Conservation (phyloP, 1,140 invertebrate species). For the Trachelipus rathkii region DNA sequence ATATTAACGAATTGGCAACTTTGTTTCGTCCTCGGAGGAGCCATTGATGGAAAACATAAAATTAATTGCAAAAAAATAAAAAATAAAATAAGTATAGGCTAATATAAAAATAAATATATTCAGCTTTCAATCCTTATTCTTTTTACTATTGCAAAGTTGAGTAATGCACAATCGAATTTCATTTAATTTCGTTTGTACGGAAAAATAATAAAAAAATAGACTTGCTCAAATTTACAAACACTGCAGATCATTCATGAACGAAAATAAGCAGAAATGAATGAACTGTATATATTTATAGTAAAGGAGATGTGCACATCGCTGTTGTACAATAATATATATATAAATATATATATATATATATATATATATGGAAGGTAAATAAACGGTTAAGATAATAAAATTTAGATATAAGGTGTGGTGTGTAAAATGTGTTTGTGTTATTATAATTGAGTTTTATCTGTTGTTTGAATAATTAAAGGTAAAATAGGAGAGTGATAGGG, state of each 20-base stretch:
- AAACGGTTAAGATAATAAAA: too few species aligned
- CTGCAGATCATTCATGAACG: slow-evolving; percentile 1
- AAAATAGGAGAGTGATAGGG: too few species aligned
- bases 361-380: too few species aligned
- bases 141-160: not conserved
- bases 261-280: slow-evolving; percentile 5
- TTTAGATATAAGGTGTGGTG: too few species aligned
- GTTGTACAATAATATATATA: not conserved
- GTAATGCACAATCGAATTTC: too few species aligned
- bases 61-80: not conserved
- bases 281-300: not conserved
- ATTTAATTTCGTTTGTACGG: too few species aligned
- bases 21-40: not conserved
- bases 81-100: not conserved
- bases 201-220: too few species aligned
- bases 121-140: not conserved
- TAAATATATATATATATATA: not conserved
- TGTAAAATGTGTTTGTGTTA: too few species aligned
- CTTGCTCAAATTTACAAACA: too few species aligned
- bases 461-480: too few species aligned
- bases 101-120: not conserved
- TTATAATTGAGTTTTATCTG: too few species aligned
- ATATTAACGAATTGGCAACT: not conserved
- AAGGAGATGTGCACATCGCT: not conserved
- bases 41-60: slow-evolving; percentile 9